These are phyloP conservation scores for Oreocharis arfaki DNA, from an alignment of 2,113 vertebrate genomes.

Conservation along the genomic window DNA sequence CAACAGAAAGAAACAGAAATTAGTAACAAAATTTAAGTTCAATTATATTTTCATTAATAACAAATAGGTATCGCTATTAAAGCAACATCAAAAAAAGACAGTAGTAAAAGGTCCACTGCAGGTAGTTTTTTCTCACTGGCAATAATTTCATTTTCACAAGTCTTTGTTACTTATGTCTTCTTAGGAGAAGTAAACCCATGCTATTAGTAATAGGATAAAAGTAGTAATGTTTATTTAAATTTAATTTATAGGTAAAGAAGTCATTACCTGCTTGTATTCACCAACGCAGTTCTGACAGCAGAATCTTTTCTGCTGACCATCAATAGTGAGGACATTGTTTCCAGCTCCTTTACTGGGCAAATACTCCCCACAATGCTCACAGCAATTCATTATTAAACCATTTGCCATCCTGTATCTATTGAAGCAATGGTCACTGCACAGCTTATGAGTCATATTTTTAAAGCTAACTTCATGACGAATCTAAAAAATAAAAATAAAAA, in stretches of 20 bases:
- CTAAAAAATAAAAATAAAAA: constrained; percentile 67
- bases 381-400: constrained; percentile 98
- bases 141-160: neutral
- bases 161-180: neutral
- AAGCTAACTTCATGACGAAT: constrained; percentile 99
- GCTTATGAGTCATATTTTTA: constrained; percentile 98
- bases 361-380: constrained; percentile 97
- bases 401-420: constrained; percentile 97
- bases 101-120: neutral
- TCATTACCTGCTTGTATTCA: constrained; percentile 95
- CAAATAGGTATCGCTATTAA: neutral
- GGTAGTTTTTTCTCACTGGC: neutral
- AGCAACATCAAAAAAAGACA: neutral
- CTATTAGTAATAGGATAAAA: neutral
- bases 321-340: constrained; percentile 90
- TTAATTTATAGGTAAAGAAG: neutral
- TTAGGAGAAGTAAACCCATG: neutral
- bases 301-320: constrained; percentile 97
- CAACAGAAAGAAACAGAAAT: neutral
- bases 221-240: neutral
- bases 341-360: constrained; percentile 91
- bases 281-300: constrained; percentile 95
- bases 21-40: neutral
- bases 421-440: constrained; percentile 97
- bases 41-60: neutral